phyloP scores from a whole-genome alignment of 2,888 invertebrate genomes.

The Calephelis perditalis region DNA sequence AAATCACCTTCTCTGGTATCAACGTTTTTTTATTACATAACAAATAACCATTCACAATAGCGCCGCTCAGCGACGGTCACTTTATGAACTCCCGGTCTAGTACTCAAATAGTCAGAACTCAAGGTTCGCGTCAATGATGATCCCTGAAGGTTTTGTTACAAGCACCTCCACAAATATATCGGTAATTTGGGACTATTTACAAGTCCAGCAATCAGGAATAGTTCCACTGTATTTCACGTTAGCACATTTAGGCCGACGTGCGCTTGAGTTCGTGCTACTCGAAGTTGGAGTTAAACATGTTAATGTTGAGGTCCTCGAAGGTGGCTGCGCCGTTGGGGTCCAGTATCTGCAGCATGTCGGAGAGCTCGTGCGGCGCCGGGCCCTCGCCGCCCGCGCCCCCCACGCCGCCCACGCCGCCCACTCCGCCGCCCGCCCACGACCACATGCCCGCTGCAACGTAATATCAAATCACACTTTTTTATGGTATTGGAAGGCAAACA shows the following conservation, averaged over 20 bases:
- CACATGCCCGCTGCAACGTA: constrained; percentile 80
- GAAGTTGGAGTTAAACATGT: constrained; percentile 90
- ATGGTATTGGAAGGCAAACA: too few relatives aligned
- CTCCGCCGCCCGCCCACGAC: constrained; percentile 84
- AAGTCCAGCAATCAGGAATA: too few relatives aligned
- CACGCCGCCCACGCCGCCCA: constrained; percentile 45
- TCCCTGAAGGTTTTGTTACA: too few relatives aligned
- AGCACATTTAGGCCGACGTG: constrained; percentile 18
- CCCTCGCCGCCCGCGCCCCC: constrained; percentile 44
- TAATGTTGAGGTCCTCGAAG: constrained; percentile 92
- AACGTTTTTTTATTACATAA: too few relatives aligned
- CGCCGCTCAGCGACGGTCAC: too few relatives aligned
- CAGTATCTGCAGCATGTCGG: constrained; percentile 95
- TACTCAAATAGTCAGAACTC: too few relatives aligned
- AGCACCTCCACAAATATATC: too few relatives aligned
- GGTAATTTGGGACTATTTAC: too few relatives aligned
- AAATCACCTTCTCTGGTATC: too few relatives aligned
- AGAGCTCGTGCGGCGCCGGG: constrained; percentile 85
- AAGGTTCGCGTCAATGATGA: too few relatives aligned
- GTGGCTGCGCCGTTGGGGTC: constrained; percentile 90
- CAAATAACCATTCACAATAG: too few relatives aligned
- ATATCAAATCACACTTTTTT: constrained; percentile 7
- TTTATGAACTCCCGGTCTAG: too few relatives aligned
- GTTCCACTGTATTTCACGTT: constrained; percentile 19
- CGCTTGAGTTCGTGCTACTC: constrained; percentile 37